Conservation (phyloP, 2,797 vertebrate genomes). For the Mionectes olivaceus region DNA sequence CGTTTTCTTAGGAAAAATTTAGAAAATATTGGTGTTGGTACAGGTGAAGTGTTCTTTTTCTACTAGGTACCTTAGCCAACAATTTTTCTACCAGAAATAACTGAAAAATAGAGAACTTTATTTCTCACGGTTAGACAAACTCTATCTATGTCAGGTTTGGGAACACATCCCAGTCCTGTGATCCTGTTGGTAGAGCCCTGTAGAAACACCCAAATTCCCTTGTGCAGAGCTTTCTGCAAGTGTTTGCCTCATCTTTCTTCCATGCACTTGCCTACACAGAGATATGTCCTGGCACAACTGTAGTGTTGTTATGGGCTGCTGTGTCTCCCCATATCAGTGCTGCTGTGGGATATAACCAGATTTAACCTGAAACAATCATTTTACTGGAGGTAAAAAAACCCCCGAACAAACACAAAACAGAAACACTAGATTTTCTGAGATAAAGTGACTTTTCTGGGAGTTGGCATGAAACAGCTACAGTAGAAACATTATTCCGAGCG, state of each 20-base stretch:
- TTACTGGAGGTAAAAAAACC: neutral
- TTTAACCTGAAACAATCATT: neutral
- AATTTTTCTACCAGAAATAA: neutral
- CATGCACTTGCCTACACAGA: neutral
- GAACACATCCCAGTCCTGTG: neutral
- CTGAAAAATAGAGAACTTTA: neutral
- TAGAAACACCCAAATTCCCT: neutral
- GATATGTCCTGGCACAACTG: neutral
- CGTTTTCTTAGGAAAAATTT: neutral
- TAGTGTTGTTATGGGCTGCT: fast-evolving
- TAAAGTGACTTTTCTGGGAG: neutral
- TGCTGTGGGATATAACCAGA: neutral
- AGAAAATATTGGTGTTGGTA: neutral
- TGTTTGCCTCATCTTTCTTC: neutral
- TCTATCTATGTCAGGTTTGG: neutral
- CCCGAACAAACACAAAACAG: neutral
- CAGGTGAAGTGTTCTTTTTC: neutral
- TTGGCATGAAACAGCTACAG: neutral
- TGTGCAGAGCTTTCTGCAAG: neutral
- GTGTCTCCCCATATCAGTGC: neutral
- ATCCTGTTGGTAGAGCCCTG: neutral
- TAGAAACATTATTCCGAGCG: neutral
- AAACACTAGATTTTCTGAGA: neutral
- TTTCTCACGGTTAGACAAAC: neutral
- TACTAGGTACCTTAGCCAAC: neutral